These are phyloP conservation scores for Percopsis transmontana DNA, from an alignment of 2,113 vertebrate genomes.

Conservation along the genomic window DNA sequence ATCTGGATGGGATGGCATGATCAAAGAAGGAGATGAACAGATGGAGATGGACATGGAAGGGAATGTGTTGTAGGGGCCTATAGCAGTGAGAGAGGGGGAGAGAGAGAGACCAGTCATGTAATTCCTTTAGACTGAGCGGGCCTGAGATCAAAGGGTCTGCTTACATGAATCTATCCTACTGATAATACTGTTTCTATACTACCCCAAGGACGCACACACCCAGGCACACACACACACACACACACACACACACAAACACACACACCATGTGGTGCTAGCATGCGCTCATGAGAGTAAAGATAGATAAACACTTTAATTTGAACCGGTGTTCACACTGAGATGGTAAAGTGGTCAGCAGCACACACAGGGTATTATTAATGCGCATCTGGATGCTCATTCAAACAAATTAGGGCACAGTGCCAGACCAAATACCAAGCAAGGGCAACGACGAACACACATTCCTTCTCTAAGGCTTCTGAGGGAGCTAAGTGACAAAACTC, in stretches of 20 bases:
- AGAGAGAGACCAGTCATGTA: slow-evolving; percentile 34
- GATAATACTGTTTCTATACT: slow-evolving; percentile 26
- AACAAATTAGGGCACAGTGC: too few species aligned
- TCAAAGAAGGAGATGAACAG: slow-evolving; percentile 44
- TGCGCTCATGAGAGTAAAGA: not conserved
- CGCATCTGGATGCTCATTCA: too few species aligned
- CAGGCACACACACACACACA: slow-evolving; percentile 2
- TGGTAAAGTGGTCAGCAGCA: too few species aligned
- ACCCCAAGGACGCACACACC: slow-evolving; percentile 9
- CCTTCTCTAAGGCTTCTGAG: too few species aligned
- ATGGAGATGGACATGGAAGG: not conserved
- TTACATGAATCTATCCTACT: slow-evolving; percentile 67
- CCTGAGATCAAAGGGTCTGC: slow-evolving; percentile 65
- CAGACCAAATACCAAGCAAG: too few species aligned
- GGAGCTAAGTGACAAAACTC: too few species aligned
- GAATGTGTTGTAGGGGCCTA: not conserved
- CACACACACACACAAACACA: slow-evolving; percentile 13
- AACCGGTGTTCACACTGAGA: too few species aligned
- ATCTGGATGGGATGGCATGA: slow-evolving; percentile 21
- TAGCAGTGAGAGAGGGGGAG: not conserved
- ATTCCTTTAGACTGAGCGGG: slow-evolving; percentile 52
- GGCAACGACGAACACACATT: too few species aligned
- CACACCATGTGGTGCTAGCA: slow-evolving; percentile 16
- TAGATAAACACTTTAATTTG: too few species aligned
- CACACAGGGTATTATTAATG: too few species aligned